Conservation (phyloP, 2,797 vertebrate species). For the Artibeus jamaicensis region DNA sequence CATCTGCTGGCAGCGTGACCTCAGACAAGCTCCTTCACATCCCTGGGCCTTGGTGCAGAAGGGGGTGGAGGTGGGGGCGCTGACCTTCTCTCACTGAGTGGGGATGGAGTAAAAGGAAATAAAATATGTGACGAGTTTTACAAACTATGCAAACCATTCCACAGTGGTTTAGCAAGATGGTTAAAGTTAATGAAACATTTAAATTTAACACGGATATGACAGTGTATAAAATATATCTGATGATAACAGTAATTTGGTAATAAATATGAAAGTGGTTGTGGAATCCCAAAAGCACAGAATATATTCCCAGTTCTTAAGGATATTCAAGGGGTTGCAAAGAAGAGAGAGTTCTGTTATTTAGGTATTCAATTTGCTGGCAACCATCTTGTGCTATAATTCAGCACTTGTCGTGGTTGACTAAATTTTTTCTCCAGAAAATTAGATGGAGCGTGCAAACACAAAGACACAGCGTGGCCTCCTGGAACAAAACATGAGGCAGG, state of each 20-base stretch:
- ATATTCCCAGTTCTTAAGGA: not conserved
- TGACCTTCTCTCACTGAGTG: not conserved
- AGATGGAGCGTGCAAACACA: not conserved
- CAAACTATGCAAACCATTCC: not conserved
- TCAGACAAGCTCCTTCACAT: not conserved
- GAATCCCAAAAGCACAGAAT: not conserved
- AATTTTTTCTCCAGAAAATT: slow-evolving; percentile 46
- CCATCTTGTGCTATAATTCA: not conserved
- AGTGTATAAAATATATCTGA: not conserved
- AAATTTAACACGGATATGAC: not conserved
- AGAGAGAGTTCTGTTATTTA: not conserved
- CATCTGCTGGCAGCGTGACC: not conserved
- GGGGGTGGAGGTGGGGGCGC: not conserved
- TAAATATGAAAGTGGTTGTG: not conserved
- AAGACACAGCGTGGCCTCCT: not conserved
- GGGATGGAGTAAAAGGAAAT: not conserved
- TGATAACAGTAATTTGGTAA: not conserved
- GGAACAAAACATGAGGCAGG: not conserved
- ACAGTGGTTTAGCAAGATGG: not conserved
- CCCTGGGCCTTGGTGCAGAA: not conserved
- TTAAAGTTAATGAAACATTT: not conserved
- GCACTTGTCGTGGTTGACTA: slow-evolving; percentile 15
- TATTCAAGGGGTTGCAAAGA: not conserved
- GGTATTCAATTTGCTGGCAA: not conserved
- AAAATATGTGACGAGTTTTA: not conserved